These are phyloP conservation scores for Piaya cayana DNA, from an alignment of 2,113 vertebrate genomes.

Conservation along the genomic window DNA sequence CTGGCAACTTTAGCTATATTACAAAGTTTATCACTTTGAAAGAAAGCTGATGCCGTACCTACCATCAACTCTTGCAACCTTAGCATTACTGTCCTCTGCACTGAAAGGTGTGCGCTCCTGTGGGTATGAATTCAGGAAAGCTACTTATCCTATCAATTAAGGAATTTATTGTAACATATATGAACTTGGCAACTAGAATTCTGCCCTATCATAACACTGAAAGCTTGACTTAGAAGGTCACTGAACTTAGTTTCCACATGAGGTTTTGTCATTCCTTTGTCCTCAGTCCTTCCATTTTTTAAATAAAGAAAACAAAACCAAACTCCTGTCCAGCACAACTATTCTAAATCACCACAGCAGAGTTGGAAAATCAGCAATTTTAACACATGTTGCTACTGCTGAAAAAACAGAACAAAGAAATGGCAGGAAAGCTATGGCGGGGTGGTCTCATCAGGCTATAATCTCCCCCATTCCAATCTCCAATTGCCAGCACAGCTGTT, in stretches of 20 bases:
- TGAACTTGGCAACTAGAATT: not conserved
- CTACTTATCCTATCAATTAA: not conserved
- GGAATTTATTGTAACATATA: not conserved
- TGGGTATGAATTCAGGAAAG: not conserved
- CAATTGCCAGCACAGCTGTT: conserved; percentile 18
- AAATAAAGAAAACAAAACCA: not conserved
- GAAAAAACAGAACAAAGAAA: not conserved
- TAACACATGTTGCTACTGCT: not conserved
- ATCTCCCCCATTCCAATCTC: not conserved
- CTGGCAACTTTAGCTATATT: conserved; percentile 5
- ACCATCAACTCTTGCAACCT: not conserved
- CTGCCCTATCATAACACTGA: not conserved
- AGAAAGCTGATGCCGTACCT: not conserved
- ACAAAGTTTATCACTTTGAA: conserved; percentile 33
- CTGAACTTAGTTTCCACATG: not conserved
- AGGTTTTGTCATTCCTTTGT: not conserved
- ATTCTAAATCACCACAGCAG: not conserved
- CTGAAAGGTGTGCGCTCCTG: not conserved
- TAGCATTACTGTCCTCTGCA: not conserved
- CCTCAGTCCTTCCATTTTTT: not conserved
- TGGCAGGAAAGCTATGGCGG: not conserved
- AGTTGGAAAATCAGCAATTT: not conserved
- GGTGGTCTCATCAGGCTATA: not conserved
- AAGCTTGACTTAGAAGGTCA: not conserved
- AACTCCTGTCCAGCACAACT: not conserved